These are phyloP conservation scores for Tribolium freemani DNA, from an alignment of 2,888 invertebrate genomes.

Conservation along the genomic window DNA sequence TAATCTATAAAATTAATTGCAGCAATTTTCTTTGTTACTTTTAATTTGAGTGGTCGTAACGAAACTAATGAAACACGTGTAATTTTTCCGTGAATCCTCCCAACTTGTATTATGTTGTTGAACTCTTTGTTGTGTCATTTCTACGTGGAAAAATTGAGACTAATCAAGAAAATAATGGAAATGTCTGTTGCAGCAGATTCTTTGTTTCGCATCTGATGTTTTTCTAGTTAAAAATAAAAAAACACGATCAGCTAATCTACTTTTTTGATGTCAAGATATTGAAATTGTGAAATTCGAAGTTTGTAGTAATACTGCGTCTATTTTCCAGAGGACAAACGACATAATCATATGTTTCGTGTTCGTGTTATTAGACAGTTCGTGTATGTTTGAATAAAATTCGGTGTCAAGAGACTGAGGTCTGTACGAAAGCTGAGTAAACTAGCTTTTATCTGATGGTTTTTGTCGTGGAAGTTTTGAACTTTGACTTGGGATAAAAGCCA, in stretches of 20 bases:
- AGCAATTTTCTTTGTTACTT: background rate
- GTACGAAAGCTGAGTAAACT: background rate
- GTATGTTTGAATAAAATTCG: background rate
- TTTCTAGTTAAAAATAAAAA: background rate
- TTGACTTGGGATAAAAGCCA: background rate
- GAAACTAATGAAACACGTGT: background rate
- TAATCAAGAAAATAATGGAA: background rate
- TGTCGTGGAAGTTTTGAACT: background rate
- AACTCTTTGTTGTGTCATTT: conserved; percentile 4
- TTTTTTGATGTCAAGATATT: background rate
- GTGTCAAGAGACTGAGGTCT: background rate
- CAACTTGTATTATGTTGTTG: background rate
- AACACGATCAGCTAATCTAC: background rate
- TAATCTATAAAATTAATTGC: conserved; percentile 20
- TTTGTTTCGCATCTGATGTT: background rate
- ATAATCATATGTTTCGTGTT: background rate
- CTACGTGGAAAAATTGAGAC: background rate
- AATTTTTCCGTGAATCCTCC: background rate
- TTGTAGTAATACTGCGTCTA: background rate
- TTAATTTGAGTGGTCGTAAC: background rate
- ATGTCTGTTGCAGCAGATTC: background rate
- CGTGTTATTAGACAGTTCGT: background rate
- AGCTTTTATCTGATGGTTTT: background rate
- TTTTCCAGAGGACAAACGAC: background rate
- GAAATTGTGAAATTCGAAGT: background rate